These are phyloP conservation scores for Rhorus exstirpatorius DNA, from an alignment of 2,888 invertebrate genomes.

Conservation along the genomic window DNA sequence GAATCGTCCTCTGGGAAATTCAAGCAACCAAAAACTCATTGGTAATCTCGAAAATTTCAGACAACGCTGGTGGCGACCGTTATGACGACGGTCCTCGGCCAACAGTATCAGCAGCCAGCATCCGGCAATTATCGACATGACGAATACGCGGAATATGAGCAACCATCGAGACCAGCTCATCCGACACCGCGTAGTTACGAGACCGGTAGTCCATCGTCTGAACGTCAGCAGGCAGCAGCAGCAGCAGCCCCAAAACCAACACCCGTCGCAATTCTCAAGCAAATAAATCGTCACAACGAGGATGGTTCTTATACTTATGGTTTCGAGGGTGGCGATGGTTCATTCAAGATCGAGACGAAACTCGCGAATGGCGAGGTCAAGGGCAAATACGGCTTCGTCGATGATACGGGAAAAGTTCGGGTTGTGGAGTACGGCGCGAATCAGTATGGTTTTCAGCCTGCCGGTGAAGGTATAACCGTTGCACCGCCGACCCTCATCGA, in stretches of 20 bases:
- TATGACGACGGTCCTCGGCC: slow-evolving; percentile 86
- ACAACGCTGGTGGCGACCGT: slow-evolving; percentile 85
- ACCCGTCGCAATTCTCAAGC: slow-evolving; percentile 93
- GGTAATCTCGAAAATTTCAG: slow-evolving; percentile 73
- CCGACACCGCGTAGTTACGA: slow-evolving; percentile 87
- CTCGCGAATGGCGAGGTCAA: slow-evolving; percentile 93
- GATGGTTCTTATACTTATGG: slow-evolving; percentile 97
- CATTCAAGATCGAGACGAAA: slow-evolving; percentile 96
- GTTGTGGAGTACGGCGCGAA: slow-evolving; percentile 96
- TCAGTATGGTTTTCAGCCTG: slow-evolving; percentile 94
- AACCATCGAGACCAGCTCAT: slow-evolving; percentile 77
- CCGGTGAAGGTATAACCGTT: slow-evolving; percentile 95
- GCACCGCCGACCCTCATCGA: slow-evolving; percentile 86
- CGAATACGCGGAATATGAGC: slow-evolving; percentile 85
- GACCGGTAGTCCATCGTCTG: slow-evolving; percentile 84
- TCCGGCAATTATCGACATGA: slow-evolving; percentile 84
- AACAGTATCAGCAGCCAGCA: slow-evolving; percentile 79
- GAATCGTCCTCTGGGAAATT: too few species aligned
- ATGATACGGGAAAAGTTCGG: slow-evolving; percentile 93
- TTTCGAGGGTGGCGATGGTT: slow-evolving; percentile 95
- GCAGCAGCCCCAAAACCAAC: slow-evolving; percentile 87
- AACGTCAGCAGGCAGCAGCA: slow-evolving; percentile 85
- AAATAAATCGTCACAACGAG: slow-evolving; percentile 96
- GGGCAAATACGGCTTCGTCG: slow-evolving; percentile 96
- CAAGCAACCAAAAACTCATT: neutral